Evolutionary conservation across 2,113 vertebrate genomes (phyloP), one percentile per base, ranked within the genome.

Genomic region (Heterotilapia buettikoferi): DNA sequence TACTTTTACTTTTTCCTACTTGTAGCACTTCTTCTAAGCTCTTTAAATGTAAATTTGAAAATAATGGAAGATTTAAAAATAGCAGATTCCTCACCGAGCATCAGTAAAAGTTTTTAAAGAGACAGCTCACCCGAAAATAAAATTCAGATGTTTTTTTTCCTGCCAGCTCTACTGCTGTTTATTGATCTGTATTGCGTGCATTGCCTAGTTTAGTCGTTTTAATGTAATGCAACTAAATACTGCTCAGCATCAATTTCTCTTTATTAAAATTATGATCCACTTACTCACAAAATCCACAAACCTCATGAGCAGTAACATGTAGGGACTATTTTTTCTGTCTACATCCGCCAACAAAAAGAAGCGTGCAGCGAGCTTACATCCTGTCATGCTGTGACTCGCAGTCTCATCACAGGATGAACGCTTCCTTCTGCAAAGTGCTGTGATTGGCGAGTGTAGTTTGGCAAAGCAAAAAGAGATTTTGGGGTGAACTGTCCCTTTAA

Each of bases 71-170:
- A 43, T 71, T 71, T 71, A 45, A 45, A 73, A 73, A 47, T 47
- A 3, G n/a, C 38, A 45, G 68, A 73, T 29, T 73, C 21, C 40
- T 0, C 40, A 5, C 21, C 0, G 0, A 1, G 24, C 24, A 1
- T 18, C 40, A 76, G 14, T 76, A 24, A 76, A 47, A 10, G 21
- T 0, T 47, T 68, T 73, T 73, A 73, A 73, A 73, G 40, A 26
- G 40, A 47, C 21, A 26, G 38, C 40, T 11, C 9, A 18, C 8
- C 40, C 14, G 0, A 47, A 73, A 73, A 45, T 45, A 2, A 45
- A 45, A 73, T 3, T 26, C 14, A 0, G 21, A 45, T 0, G 7
- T 43, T 26, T 26, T 21, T 13, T 26, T 45, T 24, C 7, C 3
- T 45, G 24, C 21, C 24, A 11, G 1, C 43, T 47, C 1, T 19